Percentiles rank a stretch among this genome's conserved stretches.
These are phyloP conservation scores for Orthosia incerta DNA, from an alignment of 2,888 invertebrate genomes.

Conservation along the genomic window DNA sequence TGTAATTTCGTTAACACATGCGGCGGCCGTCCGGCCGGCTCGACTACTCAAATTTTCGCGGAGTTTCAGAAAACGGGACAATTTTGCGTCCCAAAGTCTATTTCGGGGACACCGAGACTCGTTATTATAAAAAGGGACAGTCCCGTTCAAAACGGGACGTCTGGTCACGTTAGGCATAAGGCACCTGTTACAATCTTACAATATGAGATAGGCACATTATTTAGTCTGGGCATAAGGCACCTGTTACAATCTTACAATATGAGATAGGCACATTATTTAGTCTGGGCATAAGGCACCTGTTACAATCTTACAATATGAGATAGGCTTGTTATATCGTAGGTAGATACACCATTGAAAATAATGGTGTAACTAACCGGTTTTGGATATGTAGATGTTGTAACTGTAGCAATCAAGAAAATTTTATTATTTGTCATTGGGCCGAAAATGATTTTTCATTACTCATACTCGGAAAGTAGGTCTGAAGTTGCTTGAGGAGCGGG, in stretches of 20 bases:
- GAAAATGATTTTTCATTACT: not conserved
- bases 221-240: not conserved
- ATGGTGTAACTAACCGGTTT: conserved; percentile 46
- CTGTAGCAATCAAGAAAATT: conserved; percentile 18
- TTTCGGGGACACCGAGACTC: no score
- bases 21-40: no score
- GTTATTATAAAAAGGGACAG: no score
- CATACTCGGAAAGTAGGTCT: no score
- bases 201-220: not conserved
- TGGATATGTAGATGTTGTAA: conserved; percentile 3
- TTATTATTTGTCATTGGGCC: not conserved
- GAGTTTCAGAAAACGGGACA: no score
- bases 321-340: not conserved
- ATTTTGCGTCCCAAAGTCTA: no score
- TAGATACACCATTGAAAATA: conserved; percentile 15
- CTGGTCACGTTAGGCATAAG: no score
- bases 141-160: no score
- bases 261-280: not conserved
- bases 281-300: not conserved
- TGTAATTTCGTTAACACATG: no score
- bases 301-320: not conserved
- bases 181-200: not conserved
- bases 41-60: no score
- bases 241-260: not conserved
- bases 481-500: no score